Evolutionary conservation across 2,888 invertebrate genomes (phyloP).

Genomic region (Eubasilissa splendida): DNA sequence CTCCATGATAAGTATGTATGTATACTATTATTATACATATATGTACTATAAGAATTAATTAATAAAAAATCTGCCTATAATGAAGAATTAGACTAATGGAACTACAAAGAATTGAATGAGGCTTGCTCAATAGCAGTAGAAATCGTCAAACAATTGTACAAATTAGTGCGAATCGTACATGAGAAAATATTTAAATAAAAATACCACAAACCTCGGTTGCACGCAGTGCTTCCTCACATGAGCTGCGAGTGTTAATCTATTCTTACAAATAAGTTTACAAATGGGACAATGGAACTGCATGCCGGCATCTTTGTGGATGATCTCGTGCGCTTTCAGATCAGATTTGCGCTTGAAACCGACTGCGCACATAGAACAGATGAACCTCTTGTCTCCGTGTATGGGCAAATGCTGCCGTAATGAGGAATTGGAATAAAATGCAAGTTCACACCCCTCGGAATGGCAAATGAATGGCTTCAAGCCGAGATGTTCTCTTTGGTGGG

Average conservation of each 20-base stretch:
- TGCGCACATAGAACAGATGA: conserved; percentile 54
- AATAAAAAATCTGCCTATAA: too few relatives aligned
- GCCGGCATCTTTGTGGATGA: conserved; percentile 57
- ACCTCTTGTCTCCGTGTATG: conserved; percentile 51
- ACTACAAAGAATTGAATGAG: too few relatives aligned
- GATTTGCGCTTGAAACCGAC: conserved; percentile 55
- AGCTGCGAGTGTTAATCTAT: conserved; percentile 53
- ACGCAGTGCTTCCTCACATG: conserved; percentile 55
- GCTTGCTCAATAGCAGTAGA: too few relatives aligned
- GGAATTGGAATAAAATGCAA: conserved; percentile 51
- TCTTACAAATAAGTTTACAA: conserved; percentile 54
- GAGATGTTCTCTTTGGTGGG: conserved; percentile 56
- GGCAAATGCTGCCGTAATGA: conserved; percentile 51
- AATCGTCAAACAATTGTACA: too few relatives aligned
- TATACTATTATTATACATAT: too few relatives aligned
- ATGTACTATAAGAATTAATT: too few relatives aligned
- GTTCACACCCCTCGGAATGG: conserved; percentile 43
- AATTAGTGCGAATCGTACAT: too few relatives aligned
- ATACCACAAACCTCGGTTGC: conserved; percentile 45
- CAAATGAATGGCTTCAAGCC: conserved; percentile 57
- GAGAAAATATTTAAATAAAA: not conserved
- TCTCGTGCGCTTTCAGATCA: conserved; percentile 56
- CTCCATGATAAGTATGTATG: too few relatives aligned
- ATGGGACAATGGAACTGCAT: conserved; percentile 49
- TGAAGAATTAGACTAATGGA: too few relatives aligned